phyloP scores from a whole-genome alignment of 2,113 vertebrate species.

The Archocentrus centrarchus region DNA sequence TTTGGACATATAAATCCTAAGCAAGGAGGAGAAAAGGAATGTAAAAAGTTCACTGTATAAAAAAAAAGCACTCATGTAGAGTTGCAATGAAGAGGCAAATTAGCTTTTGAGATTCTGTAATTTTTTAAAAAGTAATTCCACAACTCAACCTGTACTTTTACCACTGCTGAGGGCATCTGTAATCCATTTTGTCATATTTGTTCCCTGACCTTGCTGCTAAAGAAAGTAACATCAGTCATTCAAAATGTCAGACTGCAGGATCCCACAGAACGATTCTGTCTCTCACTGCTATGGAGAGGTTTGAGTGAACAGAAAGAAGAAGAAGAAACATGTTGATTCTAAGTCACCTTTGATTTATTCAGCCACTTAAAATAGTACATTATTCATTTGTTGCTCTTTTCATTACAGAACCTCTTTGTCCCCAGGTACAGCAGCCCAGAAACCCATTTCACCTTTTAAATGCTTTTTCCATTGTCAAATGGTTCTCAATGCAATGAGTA shows the following conservation, averaged over 20 bases:
- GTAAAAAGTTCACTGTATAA: too few species aligned
- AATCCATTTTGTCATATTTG: constrained; percentile 15
- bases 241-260: constrained; percentile 20
- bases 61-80: not conserved
- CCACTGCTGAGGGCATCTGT: not conserved
- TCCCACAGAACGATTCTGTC: not conserved
- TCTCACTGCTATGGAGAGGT: not conserved
- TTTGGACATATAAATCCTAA: too few species aligned
- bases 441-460: constrained; percentile 67
- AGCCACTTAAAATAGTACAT: constrained; percentile 59
- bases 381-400: constrained; percentile 49
- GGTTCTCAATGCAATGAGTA: constrained; percentile 44
- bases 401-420: constrained; percentile 43
- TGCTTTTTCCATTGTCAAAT: constrained; percentile 49
- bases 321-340: constrained; percentile 9
- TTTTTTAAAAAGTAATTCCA: not conserved
- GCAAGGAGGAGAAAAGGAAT: too few species aligned
- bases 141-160: not conserved
- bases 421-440: constrained; percentile 37
- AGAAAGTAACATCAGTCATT: constrained; percentile 3
- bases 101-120: not conserved
- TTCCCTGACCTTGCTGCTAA: constrained; percentile 23
- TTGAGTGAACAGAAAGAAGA: constrained; percentile 11
- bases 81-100: not conserved
- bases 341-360: constrained; percentile 70